These are phyloP conservation scores for Drosophila dives DNA, from an alignment of 2,888 invertebrate genomes.

Conservation along the genomic window DNA sequence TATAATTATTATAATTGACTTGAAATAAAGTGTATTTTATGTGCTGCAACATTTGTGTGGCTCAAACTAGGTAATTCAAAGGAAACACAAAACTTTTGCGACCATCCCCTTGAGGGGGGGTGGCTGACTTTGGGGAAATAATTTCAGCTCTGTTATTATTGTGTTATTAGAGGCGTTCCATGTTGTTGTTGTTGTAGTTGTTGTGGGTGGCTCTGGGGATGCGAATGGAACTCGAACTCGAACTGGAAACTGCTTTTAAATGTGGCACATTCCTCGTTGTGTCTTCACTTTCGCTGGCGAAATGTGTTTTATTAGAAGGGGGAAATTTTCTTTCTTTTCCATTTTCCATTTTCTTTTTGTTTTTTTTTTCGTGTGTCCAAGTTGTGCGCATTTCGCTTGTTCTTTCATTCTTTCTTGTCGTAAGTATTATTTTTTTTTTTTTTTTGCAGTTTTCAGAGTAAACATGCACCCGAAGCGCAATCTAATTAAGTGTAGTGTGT, in stretches of 20 bases:
- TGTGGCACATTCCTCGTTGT: constrained; percentile 45
- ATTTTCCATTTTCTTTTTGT: neutral
- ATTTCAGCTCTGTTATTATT: constrained; percentile 50
- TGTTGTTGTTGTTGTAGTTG: constrained; percentile 18
- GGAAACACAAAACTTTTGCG: constrained; percentile 13
- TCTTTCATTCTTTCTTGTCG: constrained; percentile 47
- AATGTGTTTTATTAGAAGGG: constrained; percentile 57
- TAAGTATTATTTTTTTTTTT: constrained; percentile 7
- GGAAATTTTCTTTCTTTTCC: constrained; percentile 17
- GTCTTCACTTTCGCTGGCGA: constrained; percentile 61
- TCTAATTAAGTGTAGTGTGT: constrained; percentile 73
- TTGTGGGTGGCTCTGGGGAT: constrained; percentile 7
- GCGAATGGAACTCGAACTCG: constrained; percentile 21
- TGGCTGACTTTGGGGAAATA: constrained; percentile 55
- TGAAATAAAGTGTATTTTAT: constrained; percentile 6
- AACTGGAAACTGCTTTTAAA: constrained; percentile 43
- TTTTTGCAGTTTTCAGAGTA: constrained; percentile 47
- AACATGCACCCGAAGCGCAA: constrained; percentile 77
- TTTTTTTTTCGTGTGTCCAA: constrained; percentile 8
- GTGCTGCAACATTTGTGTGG: neutral
- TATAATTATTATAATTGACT: neutral
- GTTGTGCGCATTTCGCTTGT: constrained; percentile 33
- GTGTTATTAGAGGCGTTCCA: constrained; percentile 56
- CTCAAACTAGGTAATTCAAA: constrained; percentile 18
- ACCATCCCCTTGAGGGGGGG: constrained; percentile 6